Base-by-base conservation (phyloP, 30 jellyfish, hydroid and myxozoan genomes). In the Sanderia malayensis region DNA sequence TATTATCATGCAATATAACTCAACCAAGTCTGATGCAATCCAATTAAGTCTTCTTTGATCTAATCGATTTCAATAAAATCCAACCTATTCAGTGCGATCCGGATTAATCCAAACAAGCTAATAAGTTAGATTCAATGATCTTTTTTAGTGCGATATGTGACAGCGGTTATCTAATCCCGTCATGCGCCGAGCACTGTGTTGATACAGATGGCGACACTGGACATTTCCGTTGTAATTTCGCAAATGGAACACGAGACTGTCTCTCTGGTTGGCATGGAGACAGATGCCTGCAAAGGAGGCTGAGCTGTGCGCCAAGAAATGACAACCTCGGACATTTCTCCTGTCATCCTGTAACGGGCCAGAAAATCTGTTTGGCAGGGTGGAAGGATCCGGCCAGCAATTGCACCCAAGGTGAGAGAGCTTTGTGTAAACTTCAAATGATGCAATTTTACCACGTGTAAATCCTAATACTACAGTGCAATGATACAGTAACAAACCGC, bases 181-280 rank as follows among this genome's bases (percentile, higher is more conserved):
- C 81, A 2, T 84, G 95, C 77, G 33, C 45, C n/a, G 95, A 73
- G 2, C 45, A 47, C 28, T 84, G 95, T 41, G 52, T 58, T 2
- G 72, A 62, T 27, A 75, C 85, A 23, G 89, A 84, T 60, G 89
- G 69, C 53, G 75, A 58, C 31, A 64, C 89, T 29, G 95, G 95
- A 18, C 95, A 84, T 58, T 75, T 33, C 68, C 7, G 20, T 6
- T 84, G 95, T 75, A 62, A 84, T 57, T 74, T 34, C 69, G 29
- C 2, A 19, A 57, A 24, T 17, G 95, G 89, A 27, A 55, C 26
- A 66, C 66, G 79, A 15, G 67, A 57, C 8, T 84, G 95, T 46
- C 60, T 65, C 8, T 17, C 78, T 0, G 85, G 85, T 20, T 84
- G 95, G 95, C 46, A 60, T 72, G 94, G 94, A 17, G 55, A 31